A percentile compares a stretch with the other conserved stretches of the same genome.
These are phyloP conservation scores for Ladona fulva DNA, from an alignment of 1,140 invertebrate species.

Conservation along the genomic window DNA sequence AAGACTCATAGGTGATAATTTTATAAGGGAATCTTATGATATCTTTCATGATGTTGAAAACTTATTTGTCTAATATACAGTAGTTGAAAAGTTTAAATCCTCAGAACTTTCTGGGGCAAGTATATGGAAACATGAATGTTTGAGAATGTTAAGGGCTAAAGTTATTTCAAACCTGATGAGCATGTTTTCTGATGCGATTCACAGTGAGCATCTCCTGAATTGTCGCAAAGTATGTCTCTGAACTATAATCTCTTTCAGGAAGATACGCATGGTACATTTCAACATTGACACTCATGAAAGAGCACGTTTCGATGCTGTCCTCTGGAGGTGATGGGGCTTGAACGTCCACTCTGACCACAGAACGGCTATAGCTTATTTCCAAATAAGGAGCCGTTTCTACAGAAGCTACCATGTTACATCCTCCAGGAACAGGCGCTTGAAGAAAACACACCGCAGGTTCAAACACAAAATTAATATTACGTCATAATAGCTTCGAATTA, in stretches of 20 bases:
- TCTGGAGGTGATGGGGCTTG: constrained; percentile 40
- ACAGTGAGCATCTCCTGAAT: constrained; percentile 53
- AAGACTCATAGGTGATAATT: no score
- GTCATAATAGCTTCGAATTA: no score
- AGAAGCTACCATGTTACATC: constrained; percentile 61
- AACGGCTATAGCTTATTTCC: constrained; percentile 37
- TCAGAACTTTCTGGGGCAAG: no score
- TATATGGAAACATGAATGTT: no score
- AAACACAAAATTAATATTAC: no score
- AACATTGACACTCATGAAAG: constrained; percentile 33
- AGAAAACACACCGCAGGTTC: not conserved
- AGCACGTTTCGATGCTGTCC: constrained; percentile 31
- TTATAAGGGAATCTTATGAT: no score
- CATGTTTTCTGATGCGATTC: constrained; percentile 44
- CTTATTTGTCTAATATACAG: no score
- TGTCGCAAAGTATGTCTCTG: constrained; percentile 48
- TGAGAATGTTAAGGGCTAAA: no score
- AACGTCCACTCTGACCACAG: constrained; percentile 47
- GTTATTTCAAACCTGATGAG: constrained; percentile 41
- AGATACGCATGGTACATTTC: constrained; percentile 56
- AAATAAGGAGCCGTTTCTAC: constrained; percentile 56
- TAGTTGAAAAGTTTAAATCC: no score
- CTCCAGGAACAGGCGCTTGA: constrained; percentile 66
- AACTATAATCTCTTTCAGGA: constrained; percentile 43
- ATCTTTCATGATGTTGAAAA: no score